Base-by-base conservation (phyloP, 1,140 invertebrate genomes). In the Drosophila obscura region DNA sequence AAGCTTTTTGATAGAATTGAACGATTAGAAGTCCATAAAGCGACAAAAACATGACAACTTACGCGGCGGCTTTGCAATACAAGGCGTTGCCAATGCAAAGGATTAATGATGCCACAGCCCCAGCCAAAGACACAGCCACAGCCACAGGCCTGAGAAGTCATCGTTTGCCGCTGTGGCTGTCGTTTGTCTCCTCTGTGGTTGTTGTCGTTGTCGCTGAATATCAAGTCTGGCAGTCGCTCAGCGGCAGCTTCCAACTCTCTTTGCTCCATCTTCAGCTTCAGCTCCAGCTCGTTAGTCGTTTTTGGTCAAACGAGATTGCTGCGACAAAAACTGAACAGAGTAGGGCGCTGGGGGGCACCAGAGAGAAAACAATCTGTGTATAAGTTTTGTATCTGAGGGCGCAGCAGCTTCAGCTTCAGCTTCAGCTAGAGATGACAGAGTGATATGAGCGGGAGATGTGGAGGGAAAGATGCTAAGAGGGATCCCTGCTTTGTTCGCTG, bases 1-100 rank as follows among this genome's bases (percentile, higher is more conserved):
- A 84, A 91, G 90, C 90, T 91, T 91, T 90, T 90, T 91, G 90
- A 91, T 91, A 90, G 90, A 91, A 91, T 91, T 83, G 90, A 88
- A 83, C 90, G 90, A 91, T 91, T 91, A 91, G 90, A 91, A 91
- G 90, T 91, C 90, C 85, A 91, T 91, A 91, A 91, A 91, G 89
- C 90, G 90, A 91, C 90, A 90, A 91, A 84, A 91, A 91, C 90
- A 91, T 91, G 90, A 91, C 90, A 91, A 90, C 82, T 91, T 85
- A 78, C 87, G 79, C 83, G 72, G 72, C 72, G 53, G 61, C 61
- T 65, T 77, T 52, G 81, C 73, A 85, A 75, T 73, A 73, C 77
- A 77, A 80, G 81, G 77, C 83, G 77, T 85, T 81, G 77, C 73
- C 61, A 80, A 68, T 68, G 82, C 82, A 78, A 85, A 76, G 89